Conservation (phyloP, 2,797 vertebrate species). For the Chaenodraco wilsoni region DNA sequence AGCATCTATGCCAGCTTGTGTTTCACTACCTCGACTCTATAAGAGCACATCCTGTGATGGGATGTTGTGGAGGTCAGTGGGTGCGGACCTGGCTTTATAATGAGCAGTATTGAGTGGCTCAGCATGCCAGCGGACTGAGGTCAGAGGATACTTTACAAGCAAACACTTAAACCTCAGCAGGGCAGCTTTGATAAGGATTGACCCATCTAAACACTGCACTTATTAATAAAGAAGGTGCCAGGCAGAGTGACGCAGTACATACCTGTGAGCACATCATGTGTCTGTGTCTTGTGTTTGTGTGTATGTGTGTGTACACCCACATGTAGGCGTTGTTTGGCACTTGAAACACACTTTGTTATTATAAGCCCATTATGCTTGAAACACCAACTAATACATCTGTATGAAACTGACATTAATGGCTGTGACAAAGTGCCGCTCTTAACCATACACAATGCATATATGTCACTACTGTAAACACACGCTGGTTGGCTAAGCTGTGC, state of each 20-base stretch:
- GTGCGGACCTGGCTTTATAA: constrained; percentile 55
- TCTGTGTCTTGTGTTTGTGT: constrained; percentile 10
- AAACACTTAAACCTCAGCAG: constrained; percentile 65
- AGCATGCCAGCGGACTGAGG: constrained; percentile 72
- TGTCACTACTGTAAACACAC: constrained; percentile 58
- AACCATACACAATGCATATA: constrained; percentile 8
- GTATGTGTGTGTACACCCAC: background rate
- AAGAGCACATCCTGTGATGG: constrained; percentile 36
- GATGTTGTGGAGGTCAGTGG: constrained; percentile 34
- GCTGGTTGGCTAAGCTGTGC: constrained; percentile 23
- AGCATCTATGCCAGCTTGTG: constrained; percentile 42
- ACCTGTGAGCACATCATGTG: constrained; percentile 26
- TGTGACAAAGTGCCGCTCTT: constrained; percentile 16
- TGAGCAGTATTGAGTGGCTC: constrained; percentile 63
- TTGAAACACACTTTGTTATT: constrained; percentile 32
- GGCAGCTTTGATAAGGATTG: constrained; percentile 65
- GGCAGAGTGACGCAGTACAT: constrained; percentile 22
- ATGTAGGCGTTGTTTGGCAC: constrained; percentile 17
- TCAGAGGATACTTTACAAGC: constrained; percentile 70
- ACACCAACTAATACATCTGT: constrained; percentile 16
- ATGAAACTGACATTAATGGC: constrained; percentile 30
- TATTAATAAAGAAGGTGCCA: constrained; percentile 39
- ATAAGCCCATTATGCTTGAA: constrained; percentile 32
- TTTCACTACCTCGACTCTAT: constrained; percentile 26
- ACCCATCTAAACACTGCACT: constrained; percentile 53